Conservation (phyloP, 2,113 vertebrate genomes). For the Anthoscopus minutus region DNA sequence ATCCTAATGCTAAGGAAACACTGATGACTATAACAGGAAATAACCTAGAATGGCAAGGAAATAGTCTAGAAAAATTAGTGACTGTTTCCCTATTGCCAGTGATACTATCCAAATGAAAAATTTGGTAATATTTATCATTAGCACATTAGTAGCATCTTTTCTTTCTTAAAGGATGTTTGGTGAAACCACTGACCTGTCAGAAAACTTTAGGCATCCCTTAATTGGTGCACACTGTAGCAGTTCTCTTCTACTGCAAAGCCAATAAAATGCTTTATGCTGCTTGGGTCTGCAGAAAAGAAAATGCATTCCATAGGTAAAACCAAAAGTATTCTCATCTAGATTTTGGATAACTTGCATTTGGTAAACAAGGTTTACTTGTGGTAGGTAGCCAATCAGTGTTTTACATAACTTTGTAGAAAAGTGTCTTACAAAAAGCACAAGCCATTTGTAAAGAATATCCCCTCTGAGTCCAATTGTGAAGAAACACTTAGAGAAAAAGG, state of each 20-base stretch:
- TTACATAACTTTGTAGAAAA: not conserved
- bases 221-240: not conserved
- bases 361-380: not conserved
- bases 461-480: not conserved
- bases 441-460: not conserved
- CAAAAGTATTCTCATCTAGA: not conserved
- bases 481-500: not conserved
- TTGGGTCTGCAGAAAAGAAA: not conserved
- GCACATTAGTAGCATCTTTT: not conserved
- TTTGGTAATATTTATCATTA: not conserved
- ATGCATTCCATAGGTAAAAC: not conserved
- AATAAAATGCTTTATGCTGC: not conserved
- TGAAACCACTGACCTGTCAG: not conserved
- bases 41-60: not conserved
- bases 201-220: not conserved
- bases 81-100: not conserved
- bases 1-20: not conserved
- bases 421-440: not conserved
- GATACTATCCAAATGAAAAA: not conserved
- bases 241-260: not conserved
- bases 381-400: not conserved
- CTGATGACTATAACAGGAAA: not conserved
- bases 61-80: not conserved
- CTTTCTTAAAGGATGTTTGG: not conserved
- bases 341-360: not conserved